A percentile compares a stretch with the other conserved stretches of the same genome.
These are phyloP conservation scores for Physella acuta DNA, from an alignment of 1,140 invertebrate species.

Conservation along the genomic window DNA sequence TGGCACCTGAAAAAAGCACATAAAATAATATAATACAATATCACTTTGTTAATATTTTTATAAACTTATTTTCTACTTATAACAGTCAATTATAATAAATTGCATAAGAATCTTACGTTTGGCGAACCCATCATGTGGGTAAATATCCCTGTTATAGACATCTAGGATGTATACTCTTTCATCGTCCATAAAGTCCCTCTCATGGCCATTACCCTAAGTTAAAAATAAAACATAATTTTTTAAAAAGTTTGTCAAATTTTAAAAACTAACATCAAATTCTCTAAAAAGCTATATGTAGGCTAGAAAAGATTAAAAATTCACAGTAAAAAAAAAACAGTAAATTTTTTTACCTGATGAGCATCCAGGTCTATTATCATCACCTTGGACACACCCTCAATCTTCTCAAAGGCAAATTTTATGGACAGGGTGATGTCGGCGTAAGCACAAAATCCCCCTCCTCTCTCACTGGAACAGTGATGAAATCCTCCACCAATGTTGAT, in stretches of 20 bases:
- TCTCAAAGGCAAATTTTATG: conserved; percentile 69
- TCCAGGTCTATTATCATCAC: conserved; percentile 87
- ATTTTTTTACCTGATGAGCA: conserved; percentile 72
- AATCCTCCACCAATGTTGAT: conserved; percentile 86
- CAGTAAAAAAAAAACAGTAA: not conserved
- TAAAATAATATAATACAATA: not conserved
- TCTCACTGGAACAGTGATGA: conserved; percentile 71
- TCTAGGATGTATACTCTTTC: conserved; percentile 79
- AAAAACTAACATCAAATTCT: not conserved
- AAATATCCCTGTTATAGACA: conserved; percentile 81
- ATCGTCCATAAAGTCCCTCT: conserved; percentile 74
- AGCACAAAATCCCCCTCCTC: conserved; percentile 83
- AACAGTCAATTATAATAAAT: conserved; percentile 7
- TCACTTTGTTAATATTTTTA: too few relatives aligned
- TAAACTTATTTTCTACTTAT: not conserved
- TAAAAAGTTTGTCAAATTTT: not conserved
- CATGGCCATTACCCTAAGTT: conserved; percentile 80
- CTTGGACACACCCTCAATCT: conserved; percentile 62
- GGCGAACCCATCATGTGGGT: conserved; percentile 76
- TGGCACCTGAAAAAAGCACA: conserved; percentile 61
- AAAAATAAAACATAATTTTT: conserved; percentile 4
- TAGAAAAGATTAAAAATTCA: not conserved
- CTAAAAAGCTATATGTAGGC: not conserved
- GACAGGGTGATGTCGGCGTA: conserved; percentile 85
- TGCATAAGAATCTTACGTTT: conserved; percentile 62